A percentile compares a stretch with the other conserved stretches of the same genome.
These are phyloP conservation scores for Phasia obesa DNA, from an alignment of 2,888 invertebrate genomes.

Conservation along the genomic window DNA sequence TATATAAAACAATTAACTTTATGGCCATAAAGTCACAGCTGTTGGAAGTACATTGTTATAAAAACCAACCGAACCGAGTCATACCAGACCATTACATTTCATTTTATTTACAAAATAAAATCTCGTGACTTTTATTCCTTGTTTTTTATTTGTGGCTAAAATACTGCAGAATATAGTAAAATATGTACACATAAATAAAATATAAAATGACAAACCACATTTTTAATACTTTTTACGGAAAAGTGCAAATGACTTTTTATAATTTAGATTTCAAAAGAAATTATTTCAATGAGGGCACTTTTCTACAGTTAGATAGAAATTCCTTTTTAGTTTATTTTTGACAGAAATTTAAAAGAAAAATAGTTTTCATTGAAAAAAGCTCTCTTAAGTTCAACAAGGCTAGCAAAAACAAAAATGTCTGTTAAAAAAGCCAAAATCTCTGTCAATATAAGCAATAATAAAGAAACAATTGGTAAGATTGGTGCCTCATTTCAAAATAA, in stretches of 20 bases:
- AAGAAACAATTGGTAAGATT: no score
- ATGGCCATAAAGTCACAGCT: constrained; percentile 55
- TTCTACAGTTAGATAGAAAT: no score
- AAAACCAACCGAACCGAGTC: constrained; percentile 7
- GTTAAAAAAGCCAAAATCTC: no score
- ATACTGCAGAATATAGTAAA: constrained; percentile 34
- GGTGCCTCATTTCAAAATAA: no score
- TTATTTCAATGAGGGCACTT: neutral
- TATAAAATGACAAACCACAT: constrained; percentile 6
- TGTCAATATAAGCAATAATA: no score
- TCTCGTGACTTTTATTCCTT: constrained; percentile 12
- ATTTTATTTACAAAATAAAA: constrained; percentile 22
- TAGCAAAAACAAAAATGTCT: no score
- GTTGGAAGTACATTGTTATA: constrained; percentile 21
- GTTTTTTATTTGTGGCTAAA: constrained; percentile 33
- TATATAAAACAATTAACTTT: constrained; percentile 56
- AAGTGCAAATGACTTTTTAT: neutral
- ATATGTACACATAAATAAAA: neutral
- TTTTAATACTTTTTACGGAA: neutral
- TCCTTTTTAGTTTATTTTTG: neutral
- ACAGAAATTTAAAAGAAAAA: no score
- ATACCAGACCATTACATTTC: neutral
- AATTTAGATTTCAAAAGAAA: neutral
- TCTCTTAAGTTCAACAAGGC: no score
- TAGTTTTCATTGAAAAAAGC: no score